These are phyloP conservation scores for Schizopygopsis pylzovi DNA, from an alignment of 2,797 vertebrate genomes.

Conservation along the genomic window DNA sequence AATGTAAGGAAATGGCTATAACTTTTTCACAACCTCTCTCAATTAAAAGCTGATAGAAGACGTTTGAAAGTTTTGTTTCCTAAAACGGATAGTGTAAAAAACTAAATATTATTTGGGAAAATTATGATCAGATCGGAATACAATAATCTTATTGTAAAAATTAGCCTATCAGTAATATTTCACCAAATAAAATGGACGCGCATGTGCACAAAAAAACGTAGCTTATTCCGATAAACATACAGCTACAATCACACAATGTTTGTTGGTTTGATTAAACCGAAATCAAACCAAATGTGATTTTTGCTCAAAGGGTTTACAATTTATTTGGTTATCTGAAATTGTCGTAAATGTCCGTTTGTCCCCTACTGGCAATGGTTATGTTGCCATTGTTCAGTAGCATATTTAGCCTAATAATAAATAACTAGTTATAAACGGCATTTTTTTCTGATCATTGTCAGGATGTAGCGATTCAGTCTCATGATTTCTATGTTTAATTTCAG, in stretches of 20 bases:
- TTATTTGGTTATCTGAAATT: not conserved
- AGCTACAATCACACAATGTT: not conserved
- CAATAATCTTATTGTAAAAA: not conserved
- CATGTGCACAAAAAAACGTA: not conserved
- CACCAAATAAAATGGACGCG: not conserved
- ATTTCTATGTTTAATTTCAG: not conserved
- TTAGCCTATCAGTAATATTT: not conserved
- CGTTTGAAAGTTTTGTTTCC: not conserved
- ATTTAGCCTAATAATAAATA: not conserved
- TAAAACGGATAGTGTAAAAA: not conserved
- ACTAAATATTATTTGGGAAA: not conserved
- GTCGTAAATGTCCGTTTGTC: not conserved
- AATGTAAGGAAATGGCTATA: not conserved
- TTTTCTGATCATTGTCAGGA: not conserved
- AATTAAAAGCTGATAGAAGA: not conserved
- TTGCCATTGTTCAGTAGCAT: not conserved
- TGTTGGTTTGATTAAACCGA: not conserved
- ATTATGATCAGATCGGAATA: not conserved
- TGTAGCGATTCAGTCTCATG: not conserved
- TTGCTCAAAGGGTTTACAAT: not conserved
- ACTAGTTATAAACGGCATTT: not conserved
- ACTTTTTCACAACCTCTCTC: not conserved
- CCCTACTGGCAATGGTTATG: not conserved
- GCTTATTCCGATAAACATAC: not conserved
- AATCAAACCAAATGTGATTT: not conserved